Base-by-base conservation (phyloP, 2,797 vertebrate genomes). In the Cetoscarus ocellatus region DNA sequence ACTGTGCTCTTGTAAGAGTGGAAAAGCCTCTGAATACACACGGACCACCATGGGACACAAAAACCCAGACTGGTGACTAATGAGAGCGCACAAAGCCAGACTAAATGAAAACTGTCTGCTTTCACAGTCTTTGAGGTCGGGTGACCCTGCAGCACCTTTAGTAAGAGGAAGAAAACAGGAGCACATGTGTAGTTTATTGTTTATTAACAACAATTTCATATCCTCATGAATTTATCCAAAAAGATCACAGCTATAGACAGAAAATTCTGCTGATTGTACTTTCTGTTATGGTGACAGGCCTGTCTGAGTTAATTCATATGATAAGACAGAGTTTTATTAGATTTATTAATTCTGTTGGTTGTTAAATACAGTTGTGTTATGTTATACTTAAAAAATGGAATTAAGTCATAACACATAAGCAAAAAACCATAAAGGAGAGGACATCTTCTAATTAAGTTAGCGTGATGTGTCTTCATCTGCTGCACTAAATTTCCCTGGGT, bases 61-160 rank as follows among this genome's bases (percentile, higher is more conserved):
- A 57, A 74, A 76, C 53, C 62, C 72, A 80, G 80, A 76, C 77
- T 61, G 35, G 73, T 68, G 81, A 78, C 74, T 79, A 79, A 80
- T 76, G 77, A 83, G 57, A 45, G 61, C 54, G 59, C 18, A 62
- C 64, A 61, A 70, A 73, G 35, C 60, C 75, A 75, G 77, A 78
- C 79, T 61, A 70, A 80, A 70, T 80, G 11, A 85, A 84, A 74
- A 70, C 47, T 65, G 83, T 67, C 34, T 78, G 68, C 44, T 17
- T 79, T 57, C 36, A 48, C 61, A 35, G 49, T 67, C 66, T 74
- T 57, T 73, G 72, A 75, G 80, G 67, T 58, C 39, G 52, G 18
- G 59, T 57, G 78, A 73, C 64, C 72, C 73, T 15, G 8, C 56
- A 79, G 73, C 67, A 74, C 61, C 68, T 73, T 18, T 62, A 51